These are phyloP conservation scores for Halesus radiatus DNA, from an alignment of 1,140 invertebrate genomes.

Conservation along the genomic window DNA sequence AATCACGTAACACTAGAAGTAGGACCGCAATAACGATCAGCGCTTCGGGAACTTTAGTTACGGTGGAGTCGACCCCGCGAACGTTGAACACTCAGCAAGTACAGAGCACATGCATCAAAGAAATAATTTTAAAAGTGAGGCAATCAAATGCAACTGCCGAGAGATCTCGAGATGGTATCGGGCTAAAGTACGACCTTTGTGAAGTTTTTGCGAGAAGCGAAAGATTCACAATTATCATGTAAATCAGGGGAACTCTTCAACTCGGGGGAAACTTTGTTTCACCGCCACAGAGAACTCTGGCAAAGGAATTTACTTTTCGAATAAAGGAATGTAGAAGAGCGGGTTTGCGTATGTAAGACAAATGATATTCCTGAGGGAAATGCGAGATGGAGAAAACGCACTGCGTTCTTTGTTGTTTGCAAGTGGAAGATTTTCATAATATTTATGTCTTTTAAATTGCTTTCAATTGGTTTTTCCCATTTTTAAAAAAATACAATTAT, in stretches of 20 bases:
- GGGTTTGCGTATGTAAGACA: slow-evolving; percentile 21
- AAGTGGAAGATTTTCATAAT: no score
- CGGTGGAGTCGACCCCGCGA: no score
- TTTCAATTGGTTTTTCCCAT: no score
- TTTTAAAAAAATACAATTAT: no score
- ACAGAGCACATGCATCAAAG: slow-evolving; percentile 19
- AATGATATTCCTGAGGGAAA: slow-evolving; percentile 30
- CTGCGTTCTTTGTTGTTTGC: background rate
- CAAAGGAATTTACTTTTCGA: slow-evolving; percentile 33
- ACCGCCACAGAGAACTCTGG: slow-evolving; percentile 16
- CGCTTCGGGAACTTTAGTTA: no score
- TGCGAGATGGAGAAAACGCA: background rate
- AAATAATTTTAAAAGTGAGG: slow-evolving; percentile 13
- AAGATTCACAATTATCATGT: slow-evolving; percentile 42
- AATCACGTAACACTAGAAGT: no score
- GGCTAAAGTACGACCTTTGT: slow-evolving; percentile 14
- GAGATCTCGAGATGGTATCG: slow-evolving; percentile 17
- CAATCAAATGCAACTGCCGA: slow-evolving; percentile 32
- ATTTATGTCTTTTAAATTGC: no score
- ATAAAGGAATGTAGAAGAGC: slow-evolving; percentile 31
- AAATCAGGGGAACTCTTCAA: slow-evolving; percentile 38
- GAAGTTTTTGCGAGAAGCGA: slow-evolving; percentile 26
- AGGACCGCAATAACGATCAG: no score
- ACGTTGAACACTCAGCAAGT: no score
- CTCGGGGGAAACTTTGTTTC: slow-evolving; percentile 33